Base-by-base conservation (phyloP, 2,888 invertebrate genomes). In the Alloplasta piceator region DNA sequence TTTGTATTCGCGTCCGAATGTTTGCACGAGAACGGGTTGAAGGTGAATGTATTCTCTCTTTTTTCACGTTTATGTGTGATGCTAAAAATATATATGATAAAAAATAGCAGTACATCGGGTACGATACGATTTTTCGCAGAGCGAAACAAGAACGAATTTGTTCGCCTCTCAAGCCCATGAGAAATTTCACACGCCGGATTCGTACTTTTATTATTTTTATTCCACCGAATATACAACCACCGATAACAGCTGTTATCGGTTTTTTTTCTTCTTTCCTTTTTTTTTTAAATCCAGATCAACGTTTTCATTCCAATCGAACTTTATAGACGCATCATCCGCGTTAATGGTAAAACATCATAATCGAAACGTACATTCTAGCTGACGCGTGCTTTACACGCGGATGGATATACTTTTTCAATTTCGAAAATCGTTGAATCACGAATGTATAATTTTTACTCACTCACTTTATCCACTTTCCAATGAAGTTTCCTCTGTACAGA, bases 171-270 rank as follows among this genome's bases (percentile, higher is more conserved):
- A 9, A n/a, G 52, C 26, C 56, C 55, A 58, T 26, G 26, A 26
- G 26, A 26, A 26, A 26, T 26, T 26, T 52, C 52, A 50, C 46
- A 78, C 60, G 67, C 41, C 41, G 16, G 39, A 77, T 48, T 60
- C 61, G 10, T 55, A 26, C n/a, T 36, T 6, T 61, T 41, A 56
- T 68, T 76, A 38, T n/a, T 77, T 78, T 71, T 72, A 52, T 71
- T 72, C 38, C 9, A 50, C 64, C 58, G 61, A 72, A 71, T 78
- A 60, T 72, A 66, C 78, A 38, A 60, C 41, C 52, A 38, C 26
- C 41, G 71, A 52, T 71, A 64, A 50, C 77, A 77, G 70, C 77
- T 77, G 77, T 72, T 77, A 72, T 78, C 77, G 66, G 71, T 63
- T 63, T 68, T 77, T 48, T 48, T 38, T 38, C 26, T 26, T 26